phyloP scores from a whole-genome alignment of 2,113 vertebrate genomes.

The Zootoca vivipara region DNA sequence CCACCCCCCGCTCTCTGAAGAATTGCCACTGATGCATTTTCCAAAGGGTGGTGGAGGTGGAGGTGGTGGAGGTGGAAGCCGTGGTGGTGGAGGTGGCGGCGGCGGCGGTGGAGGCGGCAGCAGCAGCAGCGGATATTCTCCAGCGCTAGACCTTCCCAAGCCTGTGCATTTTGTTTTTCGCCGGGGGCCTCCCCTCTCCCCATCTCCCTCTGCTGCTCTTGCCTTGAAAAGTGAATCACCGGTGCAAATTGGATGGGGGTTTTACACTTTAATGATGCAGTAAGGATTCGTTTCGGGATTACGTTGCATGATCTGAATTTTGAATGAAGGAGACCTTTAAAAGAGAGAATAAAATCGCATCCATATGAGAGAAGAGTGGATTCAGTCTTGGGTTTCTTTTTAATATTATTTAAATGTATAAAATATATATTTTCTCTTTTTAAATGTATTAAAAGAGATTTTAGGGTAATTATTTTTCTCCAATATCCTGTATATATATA shows the following conservation, averaged over 20 bases:
- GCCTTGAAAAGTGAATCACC: slow-evolving; percentile 53
- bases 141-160: slow-evolving; percentile 55
- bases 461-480: slow-evolving; percentile 45
- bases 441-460: slow-evolving; percentile 44
- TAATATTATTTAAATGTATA: slow-evolving; percentile 63
- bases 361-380: slow-evolving; percentile 47
- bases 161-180: slow-evolving; percentile 33
- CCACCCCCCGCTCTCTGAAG: slow-evolving; percentile 49
- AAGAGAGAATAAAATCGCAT: not conserved
- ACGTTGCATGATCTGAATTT: slow-evolving; percentile 75
- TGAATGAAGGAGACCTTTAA: slow-evolving; percentile 74
- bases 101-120: slow-evolving; percentile 19
- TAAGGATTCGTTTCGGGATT: slow-evolving; percentile 71
- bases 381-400: slow-evolving; percentile 55
- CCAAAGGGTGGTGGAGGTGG: slow-evolving; percentile 53
- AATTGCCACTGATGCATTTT: slow-evolving; percentile 58
- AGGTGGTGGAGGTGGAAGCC: slow-evolving; percentile 13
- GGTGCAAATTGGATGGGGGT: slow-evolving; percentile 58
- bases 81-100: slow-evolving; percentile 36
- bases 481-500: slow-evolving; percentile 16
- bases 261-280: slow-evolving; percentile 64
- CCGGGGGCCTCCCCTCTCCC: not conserved
- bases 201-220: slow-evolving; percentile 30
- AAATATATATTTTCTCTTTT: slow-evolving; percentile 38
- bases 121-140: slow-evolving; percentile 37